Evolutionary conservation across 37 sponge, comb jelly and placozoan genomes (phyloP).

Genomic region (Dysidea cf. avara): DNA sequence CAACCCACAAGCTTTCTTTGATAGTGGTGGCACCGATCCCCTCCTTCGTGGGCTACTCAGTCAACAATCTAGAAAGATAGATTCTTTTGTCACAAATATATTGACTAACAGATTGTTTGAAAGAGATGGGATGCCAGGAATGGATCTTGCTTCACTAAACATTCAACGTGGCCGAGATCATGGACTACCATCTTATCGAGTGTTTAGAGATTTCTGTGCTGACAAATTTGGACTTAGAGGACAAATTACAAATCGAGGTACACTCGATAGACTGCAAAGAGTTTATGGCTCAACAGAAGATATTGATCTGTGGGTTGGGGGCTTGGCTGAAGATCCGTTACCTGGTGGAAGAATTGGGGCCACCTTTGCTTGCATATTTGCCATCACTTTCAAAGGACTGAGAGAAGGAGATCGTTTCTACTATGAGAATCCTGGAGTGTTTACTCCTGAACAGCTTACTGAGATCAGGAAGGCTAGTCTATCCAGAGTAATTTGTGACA

Average conservation of each 20-base stretch:
- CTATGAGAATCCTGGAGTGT: slow-evolving; percentile 62
- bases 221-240: slow-evolving; percentile 18
- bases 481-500: slow-evolving; percentile 84
- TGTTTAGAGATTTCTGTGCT: slow-evolving; percentile 58
- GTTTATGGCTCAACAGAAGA: slow-evolving; percentile 51
- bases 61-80: slow-evolving; percentile 36
- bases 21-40: slow-evolving; percentile 63
- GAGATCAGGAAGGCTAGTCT: slow-evolving; percentile 46
- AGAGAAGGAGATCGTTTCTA: slow-evolving; percentile 90
- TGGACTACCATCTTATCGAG: slow-evolving; percentile 78
- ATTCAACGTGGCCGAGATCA: slow-evolving; percentile 90
- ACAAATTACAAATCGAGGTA: slow-evolving; percentile 26
- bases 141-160: slow-evolving; percentile 86
- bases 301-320: slow-evolving; percentile 80
- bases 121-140: background rate
- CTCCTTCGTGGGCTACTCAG: slow-evolving; percentile 61
- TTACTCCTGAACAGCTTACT: slow-evolving; percentile 56
- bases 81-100: slow-evolving; percentile 61
- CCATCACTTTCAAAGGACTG: slow-evolving; percentile 57
- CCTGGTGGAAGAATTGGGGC: slow-evolving; percentile 62
- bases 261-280: slow-evolving; percentile 29
- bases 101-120: slow-evolving; percentile 74
- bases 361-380: slow-evolving; percentile 92
- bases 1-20: slow-evolving; percentile 27
- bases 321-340: slow-evolving; percentile 72